Base-by-base conservation (phyloP, 2,888 invertebrate species). In the Hyles lineata region DNA sequence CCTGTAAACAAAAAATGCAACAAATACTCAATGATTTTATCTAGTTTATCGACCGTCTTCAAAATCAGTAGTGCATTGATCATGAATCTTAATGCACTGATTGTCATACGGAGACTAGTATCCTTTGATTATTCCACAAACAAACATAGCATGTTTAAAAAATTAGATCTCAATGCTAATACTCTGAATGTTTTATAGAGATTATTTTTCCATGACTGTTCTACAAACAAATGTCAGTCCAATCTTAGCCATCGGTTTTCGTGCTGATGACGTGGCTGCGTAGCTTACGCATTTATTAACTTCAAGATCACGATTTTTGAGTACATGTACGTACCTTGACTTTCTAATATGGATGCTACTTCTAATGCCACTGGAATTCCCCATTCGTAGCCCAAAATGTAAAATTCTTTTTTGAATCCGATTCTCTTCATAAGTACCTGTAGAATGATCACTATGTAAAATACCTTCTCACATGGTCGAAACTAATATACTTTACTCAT, bases 371-470 rank as follows among this genome's bases (percentile, higher is more conserved):
- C 77, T 4, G 81, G 32, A 0, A 85, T 80, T 5, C 90, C 90
- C 43, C 78, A 78, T 73, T 90, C 89, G 59, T 87, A 89, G 7
- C 89, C 90, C 72, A 89, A 58, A 0, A 90, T 70, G 70, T 84
- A 84, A 72, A 90, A 90, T 5, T 77, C 79, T 7, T 84, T 74
- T 25, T 77, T 79, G 5, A 82, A 23, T 52, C 76, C 74, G 9
- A 79, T 62, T 50, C 83, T 85, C 19, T 80, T 83, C 11, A 83
- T 60, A 11, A 88, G 73, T 9, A 81, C 77, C 89, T 90, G 81
- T 5, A 78, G 77, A 73, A 21, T 25, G 62, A n/a, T n/a, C 17
- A n/a, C 9, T 35, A 15, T n/a, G 21, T 72, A 35, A 43, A 23
- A 29, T 29, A 52, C 25, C n/a, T n/a, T 19, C 25, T 35, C 15